Evolutionary conservation across 2,888 invertebrate genomes (phyloP), one percentile per base, ranked within the genome.

Genomic region (Seira ritae): DNA sequence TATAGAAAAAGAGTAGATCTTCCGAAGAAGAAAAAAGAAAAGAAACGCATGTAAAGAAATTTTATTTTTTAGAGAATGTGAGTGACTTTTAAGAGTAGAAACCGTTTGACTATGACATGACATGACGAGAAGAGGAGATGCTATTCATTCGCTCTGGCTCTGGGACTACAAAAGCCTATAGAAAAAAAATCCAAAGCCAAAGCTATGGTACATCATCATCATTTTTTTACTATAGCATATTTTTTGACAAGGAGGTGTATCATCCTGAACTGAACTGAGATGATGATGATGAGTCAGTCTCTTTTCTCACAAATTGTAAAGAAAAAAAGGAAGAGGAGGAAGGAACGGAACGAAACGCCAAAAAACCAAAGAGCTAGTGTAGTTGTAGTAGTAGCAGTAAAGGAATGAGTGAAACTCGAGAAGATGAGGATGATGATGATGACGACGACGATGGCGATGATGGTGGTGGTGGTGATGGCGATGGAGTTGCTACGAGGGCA

Each of bases 91-190:
- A 8, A 42, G 42, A 42, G 12, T 42, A 42, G 12, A 42, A 42
- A 42, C 42, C 42, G 42, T 42, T 42, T 42, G 42, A 42, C 42
- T 42, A 42, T 42, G 42, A 42, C 42, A 42, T 42, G 42, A 42
- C 42, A 42, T 42, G 42, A 42, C 42, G 42, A 42, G 42, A 12
- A 42, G 42, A 42, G 6, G 42, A 8, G 42, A 42, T 42, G 42
- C 42, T 42, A 42, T 42, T 42, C 6, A n/a, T n/a, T n/a, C n/a
- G n/a, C n/a, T n/a, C n/a, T n/a, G n/a, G n/a, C n/a, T n/a, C 55
- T 67, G 37, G 55, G 62, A 77, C 50, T 70, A 71, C 24, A 70
- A 70, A 77, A 73, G 73, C n/a, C 37, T 8, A 46, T 15, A 23
- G 69, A 69, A 71, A 12, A 60, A 10, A 55, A 60, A 72, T 37